These are phyloP conservation scores for Montipora sp. DNA, from an alignment of 64 coral and sea anemone species.

Conservation along the genomic window DNA sequence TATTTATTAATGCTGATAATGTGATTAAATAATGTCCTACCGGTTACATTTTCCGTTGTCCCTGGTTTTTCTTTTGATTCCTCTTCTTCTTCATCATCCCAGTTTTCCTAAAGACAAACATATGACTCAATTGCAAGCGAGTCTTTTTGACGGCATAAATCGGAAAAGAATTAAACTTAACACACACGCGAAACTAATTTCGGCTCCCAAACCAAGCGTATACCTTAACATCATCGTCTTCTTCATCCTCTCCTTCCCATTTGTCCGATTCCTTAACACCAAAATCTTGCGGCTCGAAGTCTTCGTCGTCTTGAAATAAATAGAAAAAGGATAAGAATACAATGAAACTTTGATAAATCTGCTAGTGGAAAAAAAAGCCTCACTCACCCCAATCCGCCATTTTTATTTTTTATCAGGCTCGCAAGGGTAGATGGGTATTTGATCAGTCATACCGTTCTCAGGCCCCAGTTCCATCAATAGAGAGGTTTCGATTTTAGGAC, in stretches of 20 bases:
- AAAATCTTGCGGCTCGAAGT: conserved; percentile 34
- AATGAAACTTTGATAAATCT: background rate
- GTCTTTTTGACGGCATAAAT: background rate
- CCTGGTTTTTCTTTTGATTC: conserved; percentile 22
- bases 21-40: background rate
- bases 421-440: conserved; percentile 14
- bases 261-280: conserved; percentile 22
- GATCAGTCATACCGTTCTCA: background rate
- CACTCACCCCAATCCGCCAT: conserved; percentile 56
- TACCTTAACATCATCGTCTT: conserved; percentile 43
- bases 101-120: conserved; percentile 27
- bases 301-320: conserved; percentile 23
- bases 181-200: background rate
- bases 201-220: background rate
- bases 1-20: background rate
- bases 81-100: conserved; percentile 35
- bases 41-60: conserved; percentile 13
- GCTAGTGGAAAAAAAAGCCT: background rate
- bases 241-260: conserved; percentile 56
- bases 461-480: too few relatives aligned
- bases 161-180: background rate
- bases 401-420: conserved; percentile 4
- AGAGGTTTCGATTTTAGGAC: too few relatives aligned
- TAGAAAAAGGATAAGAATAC: background rate
- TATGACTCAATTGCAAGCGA: background rate